Evolutionary conservation across 2,797 vertebrate species (phyloP), one percentile per base, ranked within the genome.

Genomic region (Cyclura pinguis): DNA sequence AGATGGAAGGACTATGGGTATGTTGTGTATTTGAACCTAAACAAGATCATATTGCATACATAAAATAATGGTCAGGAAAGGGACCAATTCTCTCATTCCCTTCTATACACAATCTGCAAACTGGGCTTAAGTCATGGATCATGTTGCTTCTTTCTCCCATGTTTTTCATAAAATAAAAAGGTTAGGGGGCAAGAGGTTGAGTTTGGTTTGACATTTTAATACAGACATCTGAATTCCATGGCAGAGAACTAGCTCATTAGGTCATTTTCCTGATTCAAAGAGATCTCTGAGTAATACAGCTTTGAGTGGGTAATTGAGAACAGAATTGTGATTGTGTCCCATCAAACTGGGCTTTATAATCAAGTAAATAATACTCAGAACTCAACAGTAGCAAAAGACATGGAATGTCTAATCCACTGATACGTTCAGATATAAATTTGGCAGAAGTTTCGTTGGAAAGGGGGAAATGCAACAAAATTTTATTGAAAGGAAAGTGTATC

Each of bases 311-410:
- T 80, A 90, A 92, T 1, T 91, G 91, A 95, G 93, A 96, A 96
- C 95, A 96, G 91, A 93, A 92, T 93, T 95, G 89, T 91, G 82
- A 95, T 96, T 96, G 95, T 96, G 50, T 93, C 38, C 72, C 90
- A 94, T 96, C 92, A 96, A 95, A 94, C 64, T n/a, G 93, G 89
- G 92, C 96, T 96, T 96, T 96, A 96, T 96, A 96, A 94, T 95
- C 94, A 90, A 89, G 93, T 8, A 80, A 94, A 94, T 94, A 96
- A 92, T 92, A 92, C 89, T 94, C 93, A 95, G 93, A 95, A 95
- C 72, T 87, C 85, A 82, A 87, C 35, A 91, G 84, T 86, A 86
- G 4, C 47, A 88, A 91, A 81, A 80, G 84, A 62, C 88, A 92
- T 80, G 80, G 76, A 83, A 93, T 89, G 12, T 88, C 38, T 94